Evolutionary conservation across 2,888 invertebrate species (phyloP), one percentile per base, ranked within the genome.

Genomic region (Sthenelais limicola): DNA sequence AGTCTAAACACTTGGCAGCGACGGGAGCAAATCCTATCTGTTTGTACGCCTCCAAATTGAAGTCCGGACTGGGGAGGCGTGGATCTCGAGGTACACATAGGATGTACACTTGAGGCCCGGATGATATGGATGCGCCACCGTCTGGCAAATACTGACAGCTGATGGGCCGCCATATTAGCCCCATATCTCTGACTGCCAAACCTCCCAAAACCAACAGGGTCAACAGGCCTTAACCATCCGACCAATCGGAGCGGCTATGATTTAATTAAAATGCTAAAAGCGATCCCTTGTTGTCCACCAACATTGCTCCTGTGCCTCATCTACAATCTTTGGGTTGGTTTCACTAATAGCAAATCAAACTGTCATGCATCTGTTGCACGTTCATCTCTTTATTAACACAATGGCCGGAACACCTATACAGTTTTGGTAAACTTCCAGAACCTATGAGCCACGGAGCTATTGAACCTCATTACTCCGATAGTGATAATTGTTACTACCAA

Each of bases 11-110:
- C 38, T 24, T 15, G 62, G 33, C 38, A 43, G 3, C 62, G 12
- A 12, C 9, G 33, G 12, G 21, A 43, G 62, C 26, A 62, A 38
- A 62, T 24, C n/a, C 24, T 33, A 43, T 15, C 62, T 62, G 62
- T 62, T 62, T 62, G 62, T 38, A 62, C 62, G 62, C 15, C 21
- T 4, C 62, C 62, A 62, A 62, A 62, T 62, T 51, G 51, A n/a
- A 5, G 51, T n/a, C n/a, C n/a, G n/a, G n/a, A n/a, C n/a, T n/a
- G n/a, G 7, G 5, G 51, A 21, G 26, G 51, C 12, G 51, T 51
- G 51, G 21, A 21, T 7, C 51, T 21, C 12, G n/a, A 5, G 51
- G 51, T 5, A 43, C 9, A 43, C 43, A 9, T 9, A 12, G 43
- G 43, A 43, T 9, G 43, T 12, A 18, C 56, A 32, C 28, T 56